Conservation (phyloP, 2,797 vertebrate genomes). For the Taeniopygia guttata region DNA sequence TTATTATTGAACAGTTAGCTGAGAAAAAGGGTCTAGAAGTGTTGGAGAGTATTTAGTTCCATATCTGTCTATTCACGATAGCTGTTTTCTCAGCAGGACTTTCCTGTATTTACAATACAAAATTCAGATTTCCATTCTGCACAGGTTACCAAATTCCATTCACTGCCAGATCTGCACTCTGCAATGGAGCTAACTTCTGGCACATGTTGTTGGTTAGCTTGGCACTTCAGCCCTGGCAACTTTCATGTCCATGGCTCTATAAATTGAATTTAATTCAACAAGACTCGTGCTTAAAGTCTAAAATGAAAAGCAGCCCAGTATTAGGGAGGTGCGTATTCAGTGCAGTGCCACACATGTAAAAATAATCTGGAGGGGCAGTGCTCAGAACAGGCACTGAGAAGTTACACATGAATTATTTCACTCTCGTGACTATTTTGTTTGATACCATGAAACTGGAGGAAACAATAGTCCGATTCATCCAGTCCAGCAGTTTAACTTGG, state of each 20-base stretch:
- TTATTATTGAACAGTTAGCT: background rate
- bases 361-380: background rate
- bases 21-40: background rate
- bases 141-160: background rate
- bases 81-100: background rate
- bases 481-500: background rate
- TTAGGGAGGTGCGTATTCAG: background rate
- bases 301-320: background rate
- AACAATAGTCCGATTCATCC: background rate
- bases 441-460: background rate
- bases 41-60: background rate
- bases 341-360: background rate
- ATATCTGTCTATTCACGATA: background rate
- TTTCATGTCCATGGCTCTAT: background rate
- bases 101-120: background rate
- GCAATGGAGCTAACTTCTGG: background rate
- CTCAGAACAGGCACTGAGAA: background rate
- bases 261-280: background rate
- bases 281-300: background rate
- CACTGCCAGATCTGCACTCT: background rate
- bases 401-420: background rate
- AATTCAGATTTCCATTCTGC: background rate
- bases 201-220: background rate
- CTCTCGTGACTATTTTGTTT: background rate
- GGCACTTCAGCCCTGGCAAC: background rate